Conservation (phyloP, 2,113 vertebrate species). For the Neolamprologus hecqui region DNA sequence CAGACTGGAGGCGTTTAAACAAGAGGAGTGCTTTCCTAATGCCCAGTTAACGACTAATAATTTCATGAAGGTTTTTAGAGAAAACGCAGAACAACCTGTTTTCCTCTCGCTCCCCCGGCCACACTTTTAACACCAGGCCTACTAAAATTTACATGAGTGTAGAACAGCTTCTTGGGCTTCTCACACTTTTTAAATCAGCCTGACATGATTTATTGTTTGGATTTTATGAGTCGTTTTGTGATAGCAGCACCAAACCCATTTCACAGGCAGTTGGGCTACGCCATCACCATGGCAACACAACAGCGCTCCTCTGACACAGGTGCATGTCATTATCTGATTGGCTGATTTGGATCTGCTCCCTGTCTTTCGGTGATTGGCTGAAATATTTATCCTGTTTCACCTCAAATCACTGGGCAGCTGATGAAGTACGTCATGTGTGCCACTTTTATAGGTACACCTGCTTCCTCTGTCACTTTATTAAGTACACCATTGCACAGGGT, state of each 20-base stretch:
- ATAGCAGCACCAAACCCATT: background rate
- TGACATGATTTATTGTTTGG: background rate
- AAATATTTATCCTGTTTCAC: background rate
- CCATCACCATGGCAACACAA: background rate
- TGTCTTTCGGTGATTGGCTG: background rate
- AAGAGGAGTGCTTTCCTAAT: accelerated
- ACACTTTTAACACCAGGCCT: background rate
- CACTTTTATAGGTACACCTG: background rate
- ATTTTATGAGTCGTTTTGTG: background rate
- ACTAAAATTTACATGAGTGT: accelerated
- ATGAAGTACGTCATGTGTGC: background rate
- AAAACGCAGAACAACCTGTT: background rate
- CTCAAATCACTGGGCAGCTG: background rate
- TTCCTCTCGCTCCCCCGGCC: background rate
- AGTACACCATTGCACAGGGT: background rate
- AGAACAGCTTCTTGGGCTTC: accelerated
- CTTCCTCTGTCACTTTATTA: background rate
- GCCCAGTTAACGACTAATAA: background rate
- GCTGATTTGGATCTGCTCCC: background rate
- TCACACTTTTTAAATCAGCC: accelerated
- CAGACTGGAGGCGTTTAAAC: accelerated
- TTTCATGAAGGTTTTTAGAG: background rate
- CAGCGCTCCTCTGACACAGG: background rate
- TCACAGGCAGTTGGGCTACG: background rate
- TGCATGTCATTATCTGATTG: background rate